phyloP scores from a whole-genome alignment of 2,113 vertebrate genomes.

The Salminus brasiliensis region DNA sequence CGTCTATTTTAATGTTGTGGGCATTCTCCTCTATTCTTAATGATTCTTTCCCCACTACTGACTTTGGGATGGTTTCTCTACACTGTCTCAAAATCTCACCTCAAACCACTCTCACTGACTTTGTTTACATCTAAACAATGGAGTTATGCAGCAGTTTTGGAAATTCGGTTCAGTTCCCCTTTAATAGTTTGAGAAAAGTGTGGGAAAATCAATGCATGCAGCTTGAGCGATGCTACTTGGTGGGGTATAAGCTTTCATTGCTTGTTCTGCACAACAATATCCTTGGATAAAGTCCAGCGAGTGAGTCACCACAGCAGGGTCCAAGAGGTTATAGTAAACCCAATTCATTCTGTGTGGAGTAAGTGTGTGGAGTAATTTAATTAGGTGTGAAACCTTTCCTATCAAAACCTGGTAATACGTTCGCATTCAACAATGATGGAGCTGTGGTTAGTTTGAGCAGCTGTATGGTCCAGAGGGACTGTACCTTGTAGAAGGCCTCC shows the following conservation, averaged over 20 bases:
- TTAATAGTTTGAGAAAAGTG: not conserved
- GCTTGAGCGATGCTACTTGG: not conserved
- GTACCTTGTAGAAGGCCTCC: conserved; percentile 95
- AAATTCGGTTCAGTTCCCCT: no score
- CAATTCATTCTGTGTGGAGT: not conserved
- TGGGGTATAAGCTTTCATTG: no score
- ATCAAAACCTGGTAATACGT: not conserved
- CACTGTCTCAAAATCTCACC: no score
- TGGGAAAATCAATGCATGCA: not conserved
- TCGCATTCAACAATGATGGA: not conserved
- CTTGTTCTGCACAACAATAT: not conserved
- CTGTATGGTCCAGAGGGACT: not conserved
- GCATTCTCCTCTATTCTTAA: no score
- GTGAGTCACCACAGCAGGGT: conserved; percentile 1
- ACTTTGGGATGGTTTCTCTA: no score
- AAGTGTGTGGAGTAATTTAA: conserved; percentile 26
- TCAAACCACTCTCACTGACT: no score
- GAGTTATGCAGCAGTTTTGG: no score
- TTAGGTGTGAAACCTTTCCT: conserved; percentile 26
- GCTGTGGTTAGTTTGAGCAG: not conserved
- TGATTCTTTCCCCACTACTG: no score
- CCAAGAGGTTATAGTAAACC: not conserved
- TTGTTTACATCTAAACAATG: no score
- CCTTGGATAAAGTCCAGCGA: conserved; percentile 16
- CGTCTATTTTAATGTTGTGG: no score